phyloP scores from a whole-genome alignment of 2,113 vertebrate genomes.

The Notiomystis cincta region DNA sequence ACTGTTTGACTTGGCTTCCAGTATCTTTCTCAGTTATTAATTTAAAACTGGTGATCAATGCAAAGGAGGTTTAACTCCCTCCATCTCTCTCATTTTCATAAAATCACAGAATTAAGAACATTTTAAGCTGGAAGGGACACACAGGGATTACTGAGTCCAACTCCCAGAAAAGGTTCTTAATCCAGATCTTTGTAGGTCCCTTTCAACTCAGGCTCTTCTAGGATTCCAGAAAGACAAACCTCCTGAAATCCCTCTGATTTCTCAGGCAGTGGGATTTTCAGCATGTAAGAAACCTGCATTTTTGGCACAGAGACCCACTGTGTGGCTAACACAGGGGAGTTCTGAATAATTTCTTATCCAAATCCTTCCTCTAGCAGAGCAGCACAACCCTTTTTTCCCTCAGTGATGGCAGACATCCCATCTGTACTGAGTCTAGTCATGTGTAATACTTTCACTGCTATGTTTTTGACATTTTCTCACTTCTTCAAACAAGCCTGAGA shows the following conservation, averaged over 20 bases:
- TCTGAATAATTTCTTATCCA: neutral
- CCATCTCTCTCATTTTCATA: neutral
- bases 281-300: neutral
- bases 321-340: neutral
- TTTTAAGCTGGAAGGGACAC: neutral
- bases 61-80: neutral
- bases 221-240: neutral
- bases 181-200: neutral
- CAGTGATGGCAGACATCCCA: neutral
- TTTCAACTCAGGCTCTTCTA: neutral
- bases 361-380: neutral
- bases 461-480: neutral
- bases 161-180: neutral
- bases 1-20: neutral
- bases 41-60: neutral
- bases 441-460: constrained; percentile 15
- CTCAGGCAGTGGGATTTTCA: neutral
- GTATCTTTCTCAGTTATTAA: neutral
- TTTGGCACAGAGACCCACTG: neutral
- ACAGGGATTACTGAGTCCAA: neutral
- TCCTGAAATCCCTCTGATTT: neutral
- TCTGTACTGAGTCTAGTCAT: neutral
- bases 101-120: neutral
- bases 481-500: constrained; percentile 11
- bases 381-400: neutral